Evolutionary conservation across 1,140 invertebrate species (phyloP).

Genomic region (Camponotus pennsylvanicus): DNA sequence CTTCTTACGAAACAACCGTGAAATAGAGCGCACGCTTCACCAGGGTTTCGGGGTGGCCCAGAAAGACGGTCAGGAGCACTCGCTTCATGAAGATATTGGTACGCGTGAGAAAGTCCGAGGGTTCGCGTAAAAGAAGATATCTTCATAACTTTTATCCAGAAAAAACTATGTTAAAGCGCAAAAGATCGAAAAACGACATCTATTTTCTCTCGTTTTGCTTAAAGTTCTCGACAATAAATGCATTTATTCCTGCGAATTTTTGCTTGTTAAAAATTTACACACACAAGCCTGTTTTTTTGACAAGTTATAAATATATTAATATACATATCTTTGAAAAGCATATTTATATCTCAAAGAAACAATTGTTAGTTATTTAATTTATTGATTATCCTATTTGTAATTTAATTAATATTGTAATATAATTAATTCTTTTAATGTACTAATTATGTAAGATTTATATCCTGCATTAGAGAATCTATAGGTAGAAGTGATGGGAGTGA

Average conservation of each 20-base stretch:
- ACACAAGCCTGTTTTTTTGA: too few relatives aligned
- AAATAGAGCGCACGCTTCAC: constrained; percentile 73
- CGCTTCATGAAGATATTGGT: constrained; percentile 34
- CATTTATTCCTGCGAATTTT: background rate
- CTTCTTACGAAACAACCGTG: constrained; percentile 52
- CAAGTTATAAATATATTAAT: too few relatives aligned
- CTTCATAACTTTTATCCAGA: background rate
- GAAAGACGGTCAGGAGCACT: constrained; percentile 29
- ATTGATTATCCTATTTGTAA: too few relatives aligned
- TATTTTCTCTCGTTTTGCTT: background rate
- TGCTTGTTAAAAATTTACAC: background rate
- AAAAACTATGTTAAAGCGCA: background rate
- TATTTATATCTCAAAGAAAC: too few relatives aligned
- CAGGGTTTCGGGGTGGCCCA: constrained; percentile 72
- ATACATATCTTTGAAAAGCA: too few relatives aligned
- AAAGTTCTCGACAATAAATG: background rate
- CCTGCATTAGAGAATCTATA: background rate
- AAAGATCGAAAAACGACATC: background rate
- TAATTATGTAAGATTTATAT: constrained; percentile 16
- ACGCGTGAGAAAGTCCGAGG: constrained; percentile 58
- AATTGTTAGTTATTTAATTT: too few relatives aligned
- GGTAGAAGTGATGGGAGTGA: background rate
- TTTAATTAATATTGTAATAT: background rate
- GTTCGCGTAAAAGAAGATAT: constrained; percentile 52
- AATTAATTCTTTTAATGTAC: background rate